Evolutionary conservation across 2,113 vertebrate species (phyloP), one percentile per base, ranked within the genome.

Genomic region (Butorides virescens): DNA sequence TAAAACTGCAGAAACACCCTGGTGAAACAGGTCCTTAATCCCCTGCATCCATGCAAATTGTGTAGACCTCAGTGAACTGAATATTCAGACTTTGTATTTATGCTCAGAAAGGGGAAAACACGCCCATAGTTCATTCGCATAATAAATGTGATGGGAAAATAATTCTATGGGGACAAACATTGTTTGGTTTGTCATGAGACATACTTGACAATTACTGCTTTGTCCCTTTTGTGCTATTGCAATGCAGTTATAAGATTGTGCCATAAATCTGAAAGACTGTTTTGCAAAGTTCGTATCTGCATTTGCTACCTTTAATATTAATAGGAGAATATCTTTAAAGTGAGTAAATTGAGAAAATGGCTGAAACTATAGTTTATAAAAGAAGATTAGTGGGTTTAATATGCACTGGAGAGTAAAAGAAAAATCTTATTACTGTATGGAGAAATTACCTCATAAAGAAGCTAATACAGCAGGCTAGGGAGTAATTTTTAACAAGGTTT

Each of bases 371-470:
- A 99, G 98, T 99, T 99, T 99, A 99, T 99, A 99, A 98, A 99
- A 98, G 98, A 99, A 99, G 99, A 99, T 99, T 99, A 99, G 99
- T 99, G 99, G 99, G 98, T 99, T 99, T 99, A 99, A 99, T 99
- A 99, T 99, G 99, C 99, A 99, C 99, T 99, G 98, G 99, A 99
- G 99, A 99, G 99, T 99, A 99, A 99, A 99, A 99, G 98, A 99
- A 99, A 99, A 99, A 99, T 99, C 99, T 99, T 99, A 99, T 99
- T 99, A 99, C 99, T 98, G 98, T 98, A 98, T 99, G 98, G 98
- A 98, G 99, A 99, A 99, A 99, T 99, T 99, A 99, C 98, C 99
- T 99, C 98, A 99, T 99, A 99, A 99, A 99, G 98, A 99, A 99
- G 99, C 98, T 99, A 99, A 99, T 99, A 99, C 99, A 98, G 98